These are phyloP conservation scores for Fistularia tabacaria DNA, from an alignment of 2,797 vertebrate genomes.

Conservation along the genomic window DNA sequence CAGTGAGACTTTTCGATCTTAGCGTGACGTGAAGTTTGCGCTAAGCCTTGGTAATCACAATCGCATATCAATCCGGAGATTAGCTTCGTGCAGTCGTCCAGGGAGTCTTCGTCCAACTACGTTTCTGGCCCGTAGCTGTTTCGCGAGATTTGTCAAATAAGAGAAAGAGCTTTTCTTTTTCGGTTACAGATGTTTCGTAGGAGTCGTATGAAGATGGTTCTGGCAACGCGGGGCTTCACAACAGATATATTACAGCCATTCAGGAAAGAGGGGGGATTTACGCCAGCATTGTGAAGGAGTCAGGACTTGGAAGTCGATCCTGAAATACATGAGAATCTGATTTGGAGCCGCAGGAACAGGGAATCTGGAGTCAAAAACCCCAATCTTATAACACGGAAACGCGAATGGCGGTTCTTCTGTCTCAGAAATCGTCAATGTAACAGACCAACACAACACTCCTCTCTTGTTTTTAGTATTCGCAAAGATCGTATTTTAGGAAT, in stretches of 20 bases:
- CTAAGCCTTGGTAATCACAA: neutral
- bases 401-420: too few species aligned
- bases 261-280: constrained; percentile 23
- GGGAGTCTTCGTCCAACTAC: neutral
- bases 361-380: too few species aligned
- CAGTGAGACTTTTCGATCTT: too few species aligned
- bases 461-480: constrained; percentile 11
- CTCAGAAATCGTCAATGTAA: too few species aligned
- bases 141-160: constrained; percentile 22
- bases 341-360: constrained; percentile 26
- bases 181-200: constrained; percentile 15
- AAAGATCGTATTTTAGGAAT: constrained; percentile 12
- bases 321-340: constrained; percentile 39
- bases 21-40: too few species aligned
- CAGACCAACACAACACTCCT: too few species aligned
- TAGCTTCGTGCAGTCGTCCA: constrained; percentile 9
- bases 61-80: constrained; percentile 4
- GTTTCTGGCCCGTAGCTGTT: constrained; percentile 23
- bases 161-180: constrained; percentile 8
- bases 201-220: constrained; percentile 31
- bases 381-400: too few species aligned
- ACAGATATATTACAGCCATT: constrained; percentile 31
- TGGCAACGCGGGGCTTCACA: constrained; percentile 1
- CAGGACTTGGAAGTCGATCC: constrained; percentile 38
- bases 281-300: constrained; percentile 31